Percentiles rank a stretch among this genome's conserved stretches.
Conservation (phyloP, 2,888 invertebrate genomes). For the Microctonus brassicae region DNA sequence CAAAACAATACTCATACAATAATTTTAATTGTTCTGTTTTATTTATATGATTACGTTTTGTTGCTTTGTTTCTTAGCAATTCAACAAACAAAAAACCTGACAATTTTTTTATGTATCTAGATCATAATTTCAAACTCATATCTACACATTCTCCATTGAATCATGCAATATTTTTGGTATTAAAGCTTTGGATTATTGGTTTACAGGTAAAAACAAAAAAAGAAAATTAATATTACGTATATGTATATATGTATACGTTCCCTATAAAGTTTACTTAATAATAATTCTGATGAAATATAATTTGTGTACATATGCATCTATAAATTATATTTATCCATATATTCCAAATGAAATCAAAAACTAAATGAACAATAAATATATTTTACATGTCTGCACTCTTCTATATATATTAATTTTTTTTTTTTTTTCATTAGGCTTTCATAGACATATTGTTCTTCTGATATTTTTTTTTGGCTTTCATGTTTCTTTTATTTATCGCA, state of each 20-base stretch:
- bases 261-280: background rate
- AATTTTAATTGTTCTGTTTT: too few species aligned
- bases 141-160: background rate
- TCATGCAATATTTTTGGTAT: background rate
- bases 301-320: background rate
- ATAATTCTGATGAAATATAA: slow-evolving; percentile 3
- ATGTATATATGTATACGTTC: background rate
- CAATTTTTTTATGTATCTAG: background rate
- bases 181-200: background rate
- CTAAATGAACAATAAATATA: slow-evolving; percentile 14
- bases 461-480: background rate
- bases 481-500: background rate
- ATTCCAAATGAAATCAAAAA: background rate
- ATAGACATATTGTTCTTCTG: background rate
- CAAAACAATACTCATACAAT: too few species aligned
- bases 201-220: background rate
- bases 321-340: background rate
- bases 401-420: slow-evolving; percentile 25
- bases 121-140: background rate
- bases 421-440: slow-evolving; percentile 20
- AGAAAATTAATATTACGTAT: background rate
- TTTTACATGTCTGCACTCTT: slow-evolving; percentile 48
- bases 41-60: background rate
- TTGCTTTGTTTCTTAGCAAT: background rate
- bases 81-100: background rate